Percentiles rank a stretch among this genome's conserved stretches.
Conservation (phyloP, 2,888 invertebrate species). For the Nomada fabriciana region DNA sequence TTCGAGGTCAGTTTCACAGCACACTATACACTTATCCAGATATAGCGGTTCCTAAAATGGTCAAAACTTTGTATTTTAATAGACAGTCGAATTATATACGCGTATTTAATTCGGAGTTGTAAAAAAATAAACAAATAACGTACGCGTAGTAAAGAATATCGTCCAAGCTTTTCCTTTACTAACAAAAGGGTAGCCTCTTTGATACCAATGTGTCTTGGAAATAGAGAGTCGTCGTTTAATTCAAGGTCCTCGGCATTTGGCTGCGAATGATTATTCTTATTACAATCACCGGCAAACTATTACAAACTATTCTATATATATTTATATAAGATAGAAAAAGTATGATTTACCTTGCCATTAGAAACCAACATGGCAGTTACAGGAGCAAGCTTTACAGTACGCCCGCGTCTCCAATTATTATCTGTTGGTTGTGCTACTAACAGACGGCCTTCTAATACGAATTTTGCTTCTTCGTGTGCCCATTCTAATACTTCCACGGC, state of each 20-base stretch:
- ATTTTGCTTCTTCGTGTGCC: conserved; percentile 96
- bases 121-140: conserved; percentile 67
- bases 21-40: conserved; percentile 95
- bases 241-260: conserved; percentile 90
- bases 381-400: conserved; percentile 94
- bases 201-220: conserved; percentile 91
- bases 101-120: background rate
- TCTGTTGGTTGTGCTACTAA: conserved; percentile 95
- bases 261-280: conserved; percentile 76
- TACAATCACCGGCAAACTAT: background rate
- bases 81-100: background rate
- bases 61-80: background rate
- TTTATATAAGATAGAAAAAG: conserved; percentile 3
- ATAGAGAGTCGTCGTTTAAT: conserved; percentile 88
- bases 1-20: conserved; percentile 95
- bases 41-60: conserved; percentile 91
- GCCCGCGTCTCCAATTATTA: conserved; percentile 95
- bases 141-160: conserved; percentile 92
- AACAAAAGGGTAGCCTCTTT: conserved; percentile 95
- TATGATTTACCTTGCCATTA: conserved; percentile 92
- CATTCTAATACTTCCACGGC: conserved; percentile 97
- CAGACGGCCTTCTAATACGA: conserved; percentile 95
- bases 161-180: conserved; percentile 95
- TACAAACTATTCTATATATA: no score
- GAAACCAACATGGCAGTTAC: conserved; percentile 96